Evolutionary conservation across 2,113 vertebrate species (phyloP), one percentile per base, ranked within the genome.

Genomic region (Scatophagus argus): DNA sequence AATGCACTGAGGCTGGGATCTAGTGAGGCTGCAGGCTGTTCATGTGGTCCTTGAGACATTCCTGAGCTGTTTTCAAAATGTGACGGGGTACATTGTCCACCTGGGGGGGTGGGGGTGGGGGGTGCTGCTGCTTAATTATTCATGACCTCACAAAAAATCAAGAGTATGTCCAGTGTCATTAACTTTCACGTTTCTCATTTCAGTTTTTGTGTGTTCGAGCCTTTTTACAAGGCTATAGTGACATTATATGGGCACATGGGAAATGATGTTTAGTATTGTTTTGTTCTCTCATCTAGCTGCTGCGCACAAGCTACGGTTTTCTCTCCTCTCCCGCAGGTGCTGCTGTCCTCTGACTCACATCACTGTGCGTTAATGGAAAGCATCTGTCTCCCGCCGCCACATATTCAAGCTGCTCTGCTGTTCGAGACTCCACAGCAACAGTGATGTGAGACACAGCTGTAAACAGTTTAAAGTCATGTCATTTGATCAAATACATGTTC

Each of bases 321-420:
- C 16, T 23, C 31, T 38, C 23, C n/a, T 19, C 13, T 36, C 61
- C 39, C 39, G 3, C 38, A 21, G 61, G 38, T 55, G 56, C n/a
- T 51, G 23, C 47, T 51, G 29, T 64, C 41, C 52, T 78, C 55
- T 79, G 77, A 81, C 69, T 81, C 86, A 70, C 21, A 10, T 72
- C 63, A 56, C 51, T 32, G 52, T n/a, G 51, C 2, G 52, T 61
- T 78, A 68, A 84, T 68, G 46, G 36, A 34, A 36, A 25, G 6
- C 63, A 64, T 81, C 63, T 25, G 47, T 70, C 31, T 55, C 52
- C 21, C 25, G 8, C 21, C 25, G 8, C 36, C 43, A 21, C 41
- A 52, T 16, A 6, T 19, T 36, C 12, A 43, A 10, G 21, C 17
- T 2, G 8, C 54, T 61, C 13, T 0, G 3, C 46, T 73, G 34